Evolutionary conservation across 1,140 invertebrate species (phyloP).

Genomic region (Atta cephalotes): DNA sequence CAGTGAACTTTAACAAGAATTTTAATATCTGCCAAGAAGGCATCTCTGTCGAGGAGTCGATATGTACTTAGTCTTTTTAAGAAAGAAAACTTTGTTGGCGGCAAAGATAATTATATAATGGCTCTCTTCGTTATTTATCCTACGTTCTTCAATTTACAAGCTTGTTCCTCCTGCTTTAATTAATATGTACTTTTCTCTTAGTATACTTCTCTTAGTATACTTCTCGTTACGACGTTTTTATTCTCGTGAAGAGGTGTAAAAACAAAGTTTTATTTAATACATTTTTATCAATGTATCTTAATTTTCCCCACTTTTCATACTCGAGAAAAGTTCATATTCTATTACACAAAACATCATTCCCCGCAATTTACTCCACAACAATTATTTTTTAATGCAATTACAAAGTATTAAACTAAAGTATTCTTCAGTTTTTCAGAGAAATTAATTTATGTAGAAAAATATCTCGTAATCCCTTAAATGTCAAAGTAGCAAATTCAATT

Average conservation of each 20-base stretch:
- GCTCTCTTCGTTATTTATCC: slow-evolving; percentile 15
- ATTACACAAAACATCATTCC: not conserved
- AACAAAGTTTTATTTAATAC: not conserved
- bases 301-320: slow-evolving; percentile 25
- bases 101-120: slow-evolving; percentile 15
- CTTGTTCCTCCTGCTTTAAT: not conserved
- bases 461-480: not conserved
- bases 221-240: not conserved
- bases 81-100: not conserved
- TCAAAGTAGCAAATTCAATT: not conserved
- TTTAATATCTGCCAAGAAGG: slow-evolving; percentile 32
- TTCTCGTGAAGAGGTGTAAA: not conserved
- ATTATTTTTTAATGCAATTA: slow-evolving; percentile 14
- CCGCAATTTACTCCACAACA: not conserved
- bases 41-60: not conserved
- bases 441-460: slow-evolving; percentile 9
- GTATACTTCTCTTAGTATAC: not conserved
- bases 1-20: slow-evolving; percentile 62
- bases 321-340: not conserved
- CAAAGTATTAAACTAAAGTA: not conserved
- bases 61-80: not conserved
- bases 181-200: not conserved
- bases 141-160: not conserved
- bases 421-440: not conserved
- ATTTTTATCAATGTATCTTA: slow-evolving; percentile 12